These are phyloP conservation scores for Lethenteron reissneri DNA, from an alignment of 2,113 vertebrate genomes.

Conservation along the genomic window DNA sequence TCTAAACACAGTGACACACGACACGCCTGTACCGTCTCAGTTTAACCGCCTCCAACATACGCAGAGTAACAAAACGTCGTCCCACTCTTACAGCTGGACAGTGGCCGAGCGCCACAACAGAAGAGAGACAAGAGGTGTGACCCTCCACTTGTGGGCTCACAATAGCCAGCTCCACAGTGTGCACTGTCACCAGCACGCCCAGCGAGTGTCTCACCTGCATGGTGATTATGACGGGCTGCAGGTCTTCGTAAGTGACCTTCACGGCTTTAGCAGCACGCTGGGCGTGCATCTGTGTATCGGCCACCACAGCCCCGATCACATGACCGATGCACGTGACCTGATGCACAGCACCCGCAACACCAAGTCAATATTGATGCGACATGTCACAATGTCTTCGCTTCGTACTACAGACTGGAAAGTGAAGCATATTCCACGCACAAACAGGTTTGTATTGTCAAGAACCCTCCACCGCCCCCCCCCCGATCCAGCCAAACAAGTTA, in stretches of 20 bases:
- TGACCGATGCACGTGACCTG: constrained; percentile 88
- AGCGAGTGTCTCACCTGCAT: constrained; percentile 39
- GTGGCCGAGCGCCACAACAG: not conserved
- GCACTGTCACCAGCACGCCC: too few relatives aligned
- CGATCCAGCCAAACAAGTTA: too few relatives aligned
- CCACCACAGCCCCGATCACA: constrained; percentile 57
- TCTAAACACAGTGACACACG: too few relatives aligned
- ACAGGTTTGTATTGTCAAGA: too few relatives aligned
- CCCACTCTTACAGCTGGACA: too few relatives aligned
- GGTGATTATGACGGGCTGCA: constrained; percentile 41
- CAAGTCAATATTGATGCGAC: too few relatives aligned
- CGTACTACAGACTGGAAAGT: too few relatives aligned
- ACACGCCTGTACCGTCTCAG: not conserved
- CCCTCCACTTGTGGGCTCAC: too few relatives aligned
- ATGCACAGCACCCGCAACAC: constrained; percentile 6
- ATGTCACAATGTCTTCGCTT: too few relatives aligned
- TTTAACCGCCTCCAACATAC: not conserved
- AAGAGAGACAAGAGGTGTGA: not conserved
- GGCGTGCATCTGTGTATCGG: constrained; percentile 59
- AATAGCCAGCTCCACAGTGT: too few relatives aligned
- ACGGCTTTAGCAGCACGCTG: constrained; percentile 53
- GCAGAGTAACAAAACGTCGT: not conserved
- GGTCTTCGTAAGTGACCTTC: constrained; percentile 55
- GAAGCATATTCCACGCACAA: too few relatives aligned
- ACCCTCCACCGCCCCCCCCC: too few relatives aligned